Conservation (phyloP, 2,888 invertebrate genomes). For the Sphaerolaimus hirsutus region DNA sequence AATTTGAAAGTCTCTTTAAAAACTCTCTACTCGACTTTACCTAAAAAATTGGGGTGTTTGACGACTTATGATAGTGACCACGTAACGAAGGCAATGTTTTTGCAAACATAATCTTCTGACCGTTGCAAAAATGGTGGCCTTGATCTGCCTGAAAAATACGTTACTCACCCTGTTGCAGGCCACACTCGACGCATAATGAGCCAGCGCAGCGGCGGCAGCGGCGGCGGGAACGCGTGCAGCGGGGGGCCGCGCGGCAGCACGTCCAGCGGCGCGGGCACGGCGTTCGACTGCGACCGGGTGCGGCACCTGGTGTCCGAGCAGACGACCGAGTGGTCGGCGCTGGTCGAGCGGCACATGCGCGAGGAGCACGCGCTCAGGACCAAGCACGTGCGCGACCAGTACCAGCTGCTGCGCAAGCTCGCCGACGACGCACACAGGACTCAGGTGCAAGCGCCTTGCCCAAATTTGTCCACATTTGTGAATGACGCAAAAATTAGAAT, state of each 20-base stretch:
- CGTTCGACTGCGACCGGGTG: constrained; percentile 19
- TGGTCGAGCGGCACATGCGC: constrained; percentile 47
- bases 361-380: constrained; percentile 51
- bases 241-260: no score
- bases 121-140: not conserved
- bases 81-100: not conserved
- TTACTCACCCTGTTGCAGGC: not conserved
- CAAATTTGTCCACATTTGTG: no score
- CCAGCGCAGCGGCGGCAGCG: no score
- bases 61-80: no score
- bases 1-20: not conserved
- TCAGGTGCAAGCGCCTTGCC: constrained; percentile 76
- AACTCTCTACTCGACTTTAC: not conserved
- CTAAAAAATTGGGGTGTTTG: no score
- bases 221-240: no score
- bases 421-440: constrained; percentile 55
- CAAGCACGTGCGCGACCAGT: constrained; percentile 37
- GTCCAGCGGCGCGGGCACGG: no score
- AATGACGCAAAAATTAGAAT: no score
- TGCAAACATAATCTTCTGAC: not conserved
- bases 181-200: no score
- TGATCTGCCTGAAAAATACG: not conserved
- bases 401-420: constrained; percentile 42
- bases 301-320: constrained; percentile 57
- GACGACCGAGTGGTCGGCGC: constrained; percentile 73